Evolutionary conservation across 2,797 vertebrate species (phyloP), one percentile per base, ranked within the genome.

Genomic region (Periophthalmus magnuspinnatus): DNA sequence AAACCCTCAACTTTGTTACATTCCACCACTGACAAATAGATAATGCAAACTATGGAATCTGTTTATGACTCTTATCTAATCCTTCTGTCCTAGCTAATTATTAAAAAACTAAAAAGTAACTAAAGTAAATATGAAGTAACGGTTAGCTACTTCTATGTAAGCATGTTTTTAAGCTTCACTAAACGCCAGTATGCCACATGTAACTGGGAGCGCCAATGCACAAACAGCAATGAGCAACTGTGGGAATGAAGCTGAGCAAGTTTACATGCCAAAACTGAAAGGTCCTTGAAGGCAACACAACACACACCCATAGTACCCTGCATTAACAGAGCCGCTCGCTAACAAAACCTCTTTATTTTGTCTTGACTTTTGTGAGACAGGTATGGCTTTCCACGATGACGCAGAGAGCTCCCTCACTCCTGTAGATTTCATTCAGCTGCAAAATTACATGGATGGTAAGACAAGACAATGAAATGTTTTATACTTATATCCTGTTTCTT

Each of bases 381-480:
- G 5, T 67, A 93, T 92, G 92, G 86, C 91, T 17, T 85, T 83
- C 0, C 67, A 82, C 6, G 79, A 84, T 0, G 87, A 91, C 11
- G 65, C 80, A 45, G 89, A 92, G 68, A 86, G 83, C 32, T 92
- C 88, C 17, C 77, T 97, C 58, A 95, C 92, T 81, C 93, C 96
- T 2, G 93, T 92, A 85, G 95, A 97, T 83, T 97, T 97, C 65
- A 95, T 95, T 79, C 95, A 96, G 87, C 93, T 97, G 76, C 96
- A 97, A 82, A 92, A 95, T 47, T 97, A 95, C 85, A 93, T 97
- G 89, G 95, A 97, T 61, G 95, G 95, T 96, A 89, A 94, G 94
- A 92, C 11, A 57, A 17, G 28, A 5, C n/a, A 2, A 3, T 22
- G 9, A 1, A 5, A 28, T 9, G 22, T 32, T n/a, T 50, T 8